Conservation (phyloP, 2,888 invertebrate species). For the Scelioninae gen. 2 region DNA sequence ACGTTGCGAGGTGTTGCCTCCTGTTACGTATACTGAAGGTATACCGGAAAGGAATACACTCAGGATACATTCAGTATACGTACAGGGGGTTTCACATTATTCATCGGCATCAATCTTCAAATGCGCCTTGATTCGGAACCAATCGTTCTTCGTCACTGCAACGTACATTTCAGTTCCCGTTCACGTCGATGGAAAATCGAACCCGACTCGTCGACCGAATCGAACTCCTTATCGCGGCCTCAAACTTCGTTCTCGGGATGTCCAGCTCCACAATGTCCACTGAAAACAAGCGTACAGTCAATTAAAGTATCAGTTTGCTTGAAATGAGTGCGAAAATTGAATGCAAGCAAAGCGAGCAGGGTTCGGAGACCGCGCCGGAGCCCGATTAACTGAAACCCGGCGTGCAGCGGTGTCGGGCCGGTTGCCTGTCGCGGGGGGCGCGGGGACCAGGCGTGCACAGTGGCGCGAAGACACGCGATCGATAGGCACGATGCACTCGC, state of each 20-base stretch:
- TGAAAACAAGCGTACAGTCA: conserved; percentile 21
- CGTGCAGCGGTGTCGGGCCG: conserved; percentile 67
- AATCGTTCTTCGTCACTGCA: background rate
- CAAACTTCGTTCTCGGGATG: no score
- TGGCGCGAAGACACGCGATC: conserved; percentile 62
- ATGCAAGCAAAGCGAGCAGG: no score
- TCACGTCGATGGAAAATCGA: conserved; percentile 24
- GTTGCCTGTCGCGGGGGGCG: conserved; percentile 70
- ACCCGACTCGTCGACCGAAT: no score
- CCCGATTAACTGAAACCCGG: conserved; percentile 63
- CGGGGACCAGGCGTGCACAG: conserved; percentile 59
- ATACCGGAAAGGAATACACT: conserved; percentile 98
- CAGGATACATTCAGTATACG: conserved; percentile 99
- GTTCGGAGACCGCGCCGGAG: background rate
- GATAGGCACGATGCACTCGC: conserved; percentile 56
- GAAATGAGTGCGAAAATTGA: no score
- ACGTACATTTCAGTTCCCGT: background rate
- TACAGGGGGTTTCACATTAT: conserved; percentile 90
- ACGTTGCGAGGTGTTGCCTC: conserved; percentile 89
- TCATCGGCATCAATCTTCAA: conserved; percentile 63
- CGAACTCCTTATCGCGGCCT: no score
- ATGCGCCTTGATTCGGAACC: conserved; percentile 1
- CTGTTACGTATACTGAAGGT: conserved; percentile 99
- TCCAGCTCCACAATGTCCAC: background rate
- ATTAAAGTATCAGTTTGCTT: background rate